phyloP scores from a whole-genome alignment of 2,113 vertebrate species.

The Dicrurus megarhynchus region DNA sequence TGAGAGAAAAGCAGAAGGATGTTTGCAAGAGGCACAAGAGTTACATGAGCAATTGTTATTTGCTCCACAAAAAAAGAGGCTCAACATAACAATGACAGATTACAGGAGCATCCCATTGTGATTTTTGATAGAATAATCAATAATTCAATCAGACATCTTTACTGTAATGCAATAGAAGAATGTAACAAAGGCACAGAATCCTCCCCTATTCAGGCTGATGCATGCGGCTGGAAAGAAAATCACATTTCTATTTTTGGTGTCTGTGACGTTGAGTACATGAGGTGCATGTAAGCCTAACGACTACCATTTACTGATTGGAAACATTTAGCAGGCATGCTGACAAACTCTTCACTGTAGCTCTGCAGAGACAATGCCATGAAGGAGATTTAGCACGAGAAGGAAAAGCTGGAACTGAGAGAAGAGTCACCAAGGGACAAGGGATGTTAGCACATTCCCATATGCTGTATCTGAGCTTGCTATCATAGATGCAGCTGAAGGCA shows the following conservation, averaged over 20 bases:
- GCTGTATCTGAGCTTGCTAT: background rate
- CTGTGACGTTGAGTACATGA: background rate
- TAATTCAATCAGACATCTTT: background rate
- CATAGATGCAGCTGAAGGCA: background rate
- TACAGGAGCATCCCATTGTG: background rate
- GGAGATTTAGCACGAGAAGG: background rate
- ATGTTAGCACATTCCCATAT: background rate
- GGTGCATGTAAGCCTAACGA: background rate
- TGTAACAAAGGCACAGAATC: background rate
- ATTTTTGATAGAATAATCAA: background rate
- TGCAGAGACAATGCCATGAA: background rate
- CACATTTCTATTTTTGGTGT: constrained; percentile 39
- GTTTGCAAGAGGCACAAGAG: background rate
- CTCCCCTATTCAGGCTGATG: background rate
- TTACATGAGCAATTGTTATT: background rate
- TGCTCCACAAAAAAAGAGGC: background rate
- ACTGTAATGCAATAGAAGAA: background rate
- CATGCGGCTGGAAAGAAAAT: constrained; percentile 28
- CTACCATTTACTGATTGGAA: background rate
- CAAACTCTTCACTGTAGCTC: background rate
- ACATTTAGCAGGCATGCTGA: background rate
- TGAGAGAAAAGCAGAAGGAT: background rate
- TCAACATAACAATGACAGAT: background rate
- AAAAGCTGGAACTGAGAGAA: background rate
- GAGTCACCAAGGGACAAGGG: background rate